Evolutionary conservation across 2,888 invertebrate genomes (phyloP).

Genomic region (Sympetrum striolatum): DNA sequence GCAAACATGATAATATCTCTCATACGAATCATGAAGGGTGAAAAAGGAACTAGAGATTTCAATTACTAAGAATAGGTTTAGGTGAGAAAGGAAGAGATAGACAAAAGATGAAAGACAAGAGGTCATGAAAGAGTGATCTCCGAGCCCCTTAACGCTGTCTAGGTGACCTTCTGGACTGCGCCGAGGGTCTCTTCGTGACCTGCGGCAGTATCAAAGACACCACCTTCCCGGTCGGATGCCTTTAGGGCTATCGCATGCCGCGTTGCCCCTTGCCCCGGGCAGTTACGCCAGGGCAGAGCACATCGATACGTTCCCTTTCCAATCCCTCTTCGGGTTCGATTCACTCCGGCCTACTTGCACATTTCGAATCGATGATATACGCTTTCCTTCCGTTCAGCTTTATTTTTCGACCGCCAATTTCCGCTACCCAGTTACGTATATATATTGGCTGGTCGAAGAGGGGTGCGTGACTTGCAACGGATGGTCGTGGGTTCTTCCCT

Average conservation of each 20-base stretch:
- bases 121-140: neutral
- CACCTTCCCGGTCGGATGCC: neutral
- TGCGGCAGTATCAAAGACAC: neutral
- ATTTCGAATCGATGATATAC: too few species aligned
- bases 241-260: neutral
- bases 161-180: neutral
- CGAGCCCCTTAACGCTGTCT: neutral
- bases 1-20: too few species aligned
- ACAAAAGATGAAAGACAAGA: neutral
- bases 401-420: neutral
- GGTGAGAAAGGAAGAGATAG: neutral
- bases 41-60: too few species aligned
- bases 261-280: neutral
- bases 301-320: neutral
- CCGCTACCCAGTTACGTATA: neutral
- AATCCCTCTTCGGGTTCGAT: neutral
- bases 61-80: neutral
- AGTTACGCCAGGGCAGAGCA: neutral
- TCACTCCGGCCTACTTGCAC: too few species aligned
- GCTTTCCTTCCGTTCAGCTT: neutral
- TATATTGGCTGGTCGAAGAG: neutral
- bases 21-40: too few species aligned
- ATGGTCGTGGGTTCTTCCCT: neutral
- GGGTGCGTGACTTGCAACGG: neutral
- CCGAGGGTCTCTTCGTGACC: neutral